A percentile compares a stretch with the other conserved stretches of the same genome.
Conservation (phyloP, 2,113 vertebrate species). For the Melospiza melodia region DNA sequence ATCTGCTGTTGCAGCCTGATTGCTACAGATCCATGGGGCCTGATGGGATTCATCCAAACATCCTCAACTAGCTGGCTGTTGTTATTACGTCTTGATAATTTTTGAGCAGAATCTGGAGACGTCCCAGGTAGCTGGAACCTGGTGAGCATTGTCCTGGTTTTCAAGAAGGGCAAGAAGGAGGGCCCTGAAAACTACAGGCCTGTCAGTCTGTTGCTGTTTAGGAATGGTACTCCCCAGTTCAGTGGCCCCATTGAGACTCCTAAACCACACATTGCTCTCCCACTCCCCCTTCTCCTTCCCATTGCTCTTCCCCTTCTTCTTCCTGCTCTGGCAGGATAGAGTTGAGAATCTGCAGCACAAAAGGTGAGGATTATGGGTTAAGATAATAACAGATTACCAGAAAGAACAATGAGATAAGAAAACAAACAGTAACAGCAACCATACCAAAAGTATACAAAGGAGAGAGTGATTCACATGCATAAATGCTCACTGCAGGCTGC, state of each 20-base stretch:
- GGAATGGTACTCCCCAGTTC: background rate
- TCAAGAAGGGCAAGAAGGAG: background rate
- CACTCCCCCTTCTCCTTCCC: background rate
- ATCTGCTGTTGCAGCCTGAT: background rate
- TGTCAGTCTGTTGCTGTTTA: background rate
- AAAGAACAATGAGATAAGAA: background rate
- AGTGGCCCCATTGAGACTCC: background rate
- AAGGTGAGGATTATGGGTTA: background rate
- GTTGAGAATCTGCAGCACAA: background rate
- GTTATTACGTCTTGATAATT: accelerated
- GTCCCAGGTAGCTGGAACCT: background rate
- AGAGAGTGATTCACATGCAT: background rate
- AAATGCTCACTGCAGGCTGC: background rate
- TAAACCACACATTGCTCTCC: background rate
- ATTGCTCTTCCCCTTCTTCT: background rate
- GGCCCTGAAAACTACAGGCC: background rate
- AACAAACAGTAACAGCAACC: background rate
- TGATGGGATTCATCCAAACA: background rate
- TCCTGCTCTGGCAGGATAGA: background rate
- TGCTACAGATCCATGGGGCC: background rate
- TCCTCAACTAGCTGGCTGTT: background rate
- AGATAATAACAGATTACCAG: background rate
- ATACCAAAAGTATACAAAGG: background rate
- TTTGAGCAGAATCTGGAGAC: background rate
- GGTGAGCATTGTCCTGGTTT: background rate